Base-by-base conservation (phyloP, 1,140 invertebrate species). In the Triops cancriformis region DNA sequence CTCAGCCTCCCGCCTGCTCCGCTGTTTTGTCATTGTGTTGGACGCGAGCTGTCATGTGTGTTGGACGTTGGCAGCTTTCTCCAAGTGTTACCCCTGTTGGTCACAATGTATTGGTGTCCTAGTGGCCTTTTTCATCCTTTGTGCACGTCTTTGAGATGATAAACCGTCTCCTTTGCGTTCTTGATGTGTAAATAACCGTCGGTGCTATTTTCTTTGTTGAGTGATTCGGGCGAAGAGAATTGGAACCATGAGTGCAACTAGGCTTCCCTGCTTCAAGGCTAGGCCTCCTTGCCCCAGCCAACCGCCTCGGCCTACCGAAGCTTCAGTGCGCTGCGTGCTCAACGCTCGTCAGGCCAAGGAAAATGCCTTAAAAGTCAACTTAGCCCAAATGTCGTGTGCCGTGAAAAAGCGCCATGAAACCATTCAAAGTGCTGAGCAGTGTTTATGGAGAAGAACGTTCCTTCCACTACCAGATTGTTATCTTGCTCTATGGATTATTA, bases 21-120 rank as follows among this genome's bases (percentile, higher is more conserved):
- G 51, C 51, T 23, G 51, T 64, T 64, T 23, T 64, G 18, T 64
- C 51, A 64, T 64, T 64, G 51, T 64, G 51, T 64, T 64, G 51
- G 14, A 64, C 51, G 51, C 51, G 9, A 64, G 51, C 51, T 64
- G 51, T 64, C 51, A 14, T 64, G 51, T 64, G 51, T 64, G 51
- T 23, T 64, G 51, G 51, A 64, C 51, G 51, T 64, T 64, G 51
- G 23, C 14, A 64, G 18, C 51, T 12, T 18, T 23, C 51, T 64
- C 18, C 18, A 14, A 14, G 51, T 12, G 51, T 64, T 64, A 64
- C 23, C 51, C 3, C 14, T 18, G n/a, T 64, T 23, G 14, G 6
- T 6, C 14, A 64, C 14, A 64, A 64, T 64, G 51, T 64, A 18
- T 64, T n/a, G 51, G 51, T 64, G 18, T 23, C 14, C 18, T 64